Percentiles rank a stretch among this genome's conserved stretches.
phyloP scores from a whole-genome alignment of 1,140 invertebrate species.

The Meloidogyne chitwoodi region DNA sequence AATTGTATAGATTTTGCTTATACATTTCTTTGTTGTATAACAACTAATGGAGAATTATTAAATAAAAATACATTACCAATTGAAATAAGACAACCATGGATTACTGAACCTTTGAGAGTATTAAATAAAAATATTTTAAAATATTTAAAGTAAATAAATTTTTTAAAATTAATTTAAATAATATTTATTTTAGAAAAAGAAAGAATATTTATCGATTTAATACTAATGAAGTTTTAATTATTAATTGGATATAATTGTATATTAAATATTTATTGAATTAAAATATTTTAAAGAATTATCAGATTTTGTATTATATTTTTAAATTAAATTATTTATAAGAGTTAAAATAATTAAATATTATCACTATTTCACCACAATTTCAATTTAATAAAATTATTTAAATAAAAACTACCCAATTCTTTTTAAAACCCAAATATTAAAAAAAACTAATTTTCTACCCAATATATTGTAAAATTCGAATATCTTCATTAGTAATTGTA shows the following conservation, averaged over 20 bases:
- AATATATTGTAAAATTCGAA: too few species aligned
- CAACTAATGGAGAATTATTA: neutral
- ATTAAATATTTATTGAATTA: neutral
- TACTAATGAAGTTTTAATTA: neutral
- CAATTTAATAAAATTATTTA: too few species aligned
- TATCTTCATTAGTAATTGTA: neutral
- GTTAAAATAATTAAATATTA: too few species aligned
- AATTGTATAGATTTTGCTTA: conserved; percentile 7
- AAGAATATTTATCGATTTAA: neutral
- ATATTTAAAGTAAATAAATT: neutral
- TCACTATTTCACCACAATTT: too few species aligned
- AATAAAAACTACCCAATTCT: too few species aligned
- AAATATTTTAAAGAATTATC: too few species aligned
- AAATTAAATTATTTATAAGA: too few species aligned
- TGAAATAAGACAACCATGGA: conserved; percentile 1
- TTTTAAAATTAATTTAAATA: neutral
- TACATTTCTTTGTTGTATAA: neutral
- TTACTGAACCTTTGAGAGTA: neutral
- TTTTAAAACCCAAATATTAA: too few species aligned
- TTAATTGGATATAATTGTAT: neutral
- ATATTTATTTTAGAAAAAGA: neutral
- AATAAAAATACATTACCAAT: neutral
- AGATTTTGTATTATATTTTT: too few species aligned
- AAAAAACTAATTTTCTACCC: too few species aligned
- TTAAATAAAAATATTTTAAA: neutral